Evolutionary conservation across 2,797 vertebrate species (phyloP).

Genomic region (Serranus cabrilla): DNA sequence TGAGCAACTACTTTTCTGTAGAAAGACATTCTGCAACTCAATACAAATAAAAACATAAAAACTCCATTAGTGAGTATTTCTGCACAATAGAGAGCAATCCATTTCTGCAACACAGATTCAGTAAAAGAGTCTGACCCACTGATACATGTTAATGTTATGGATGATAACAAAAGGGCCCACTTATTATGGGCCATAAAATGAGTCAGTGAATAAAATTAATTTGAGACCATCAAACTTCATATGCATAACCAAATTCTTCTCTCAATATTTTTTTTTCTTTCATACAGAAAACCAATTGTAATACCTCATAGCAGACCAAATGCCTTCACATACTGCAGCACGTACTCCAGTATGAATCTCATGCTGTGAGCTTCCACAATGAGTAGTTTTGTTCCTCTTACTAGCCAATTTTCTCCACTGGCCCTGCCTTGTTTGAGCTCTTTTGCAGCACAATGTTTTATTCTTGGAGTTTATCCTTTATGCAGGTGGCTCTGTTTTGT

Average conservation of each 20-base stretch:
- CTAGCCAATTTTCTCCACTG: background rate
- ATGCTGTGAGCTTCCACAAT: slow-evolving; percentile 8
- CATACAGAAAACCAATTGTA: slow-evolving; percentile 18
- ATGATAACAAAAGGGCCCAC: slow-evolving; percentile 36
- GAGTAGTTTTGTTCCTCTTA: background rate
- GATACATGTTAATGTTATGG: slow-evolving; percentile 35
- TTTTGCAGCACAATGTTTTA: background rate
- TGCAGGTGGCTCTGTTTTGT: background rate
- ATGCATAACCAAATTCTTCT: slow-evolving; percentile 1
- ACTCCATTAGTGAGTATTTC: slow-evolving; percentile 33
- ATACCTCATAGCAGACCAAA: background rate
- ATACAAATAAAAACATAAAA: slow-evolving; percentile 49
- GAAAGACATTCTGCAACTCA: slow-evolving; percentile 25
- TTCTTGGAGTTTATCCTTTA: background rate
- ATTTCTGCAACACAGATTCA: slow-evolving; percentile 24
- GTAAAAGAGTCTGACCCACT: background rate
- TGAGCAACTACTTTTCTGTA: slow-evolving; percentile 1
- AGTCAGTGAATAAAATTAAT: slow-evolving; percentile 37
- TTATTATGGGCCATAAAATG: slow-evolving; percentile 36
- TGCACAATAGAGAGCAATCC: slow-evolving; percentile 26
- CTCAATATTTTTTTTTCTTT: background rate
- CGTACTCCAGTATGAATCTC: background rate
- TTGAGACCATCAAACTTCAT: slow-evolving; percentile 23
- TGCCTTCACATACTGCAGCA: slow-evolving; percentile 7
- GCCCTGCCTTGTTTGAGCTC: background rate